Conservation (phyloP, 2,113 vertebrate species). For the Pimephales promelas region DNA sequence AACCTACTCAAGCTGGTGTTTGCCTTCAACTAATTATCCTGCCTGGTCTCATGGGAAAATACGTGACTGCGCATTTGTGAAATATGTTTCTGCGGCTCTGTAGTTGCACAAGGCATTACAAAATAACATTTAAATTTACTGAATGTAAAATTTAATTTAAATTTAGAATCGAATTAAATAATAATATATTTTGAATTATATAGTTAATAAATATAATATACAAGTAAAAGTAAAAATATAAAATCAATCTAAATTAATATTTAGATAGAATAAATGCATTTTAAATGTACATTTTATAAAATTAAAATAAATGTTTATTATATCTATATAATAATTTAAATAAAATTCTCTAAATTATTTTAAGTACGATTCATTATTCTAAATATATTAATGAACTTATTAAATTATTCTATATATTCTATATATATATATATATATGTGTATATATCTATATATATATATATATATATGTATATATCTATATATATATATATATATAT, state of each 20-base stretch:
- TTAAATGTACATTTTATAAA: neutral
- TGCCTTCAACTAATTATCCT: neutral
- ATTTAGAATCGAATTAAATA: neutral
- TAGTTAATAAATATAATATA: neutral
- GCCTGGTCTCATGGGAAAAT: neutral
- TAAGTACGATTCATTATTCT: no score
- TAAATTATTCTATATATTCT: neutral
- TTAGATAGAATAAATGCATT: neutral
- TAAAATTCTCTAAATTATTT: no score
- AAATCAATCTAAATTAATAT: neutral
- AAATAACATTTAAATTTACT: neutral
- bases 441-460: neutral
- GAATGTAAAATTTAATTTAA: neutral
- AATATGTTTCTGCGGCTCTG: neutral
- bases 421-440: neutral
- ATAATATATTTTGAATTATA: neutral
- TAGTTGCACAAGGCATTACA: neutral
- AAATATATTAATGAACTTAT: neutral
- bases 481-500: no score
- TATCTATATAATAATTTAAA: neutral
- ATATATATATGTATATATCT: neutral
- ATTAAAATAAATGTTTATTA: neutral
- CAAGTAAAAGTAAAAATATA: neutral
- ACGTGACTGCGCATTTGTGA: neutral
- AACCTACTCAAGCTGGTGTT: slow-evolving; percentile 77